Percentiles rank a stretch among this genome's conserved stretches.
These are phyloP conservation scores for Myripristis murdjan DNA, from an alignment of 2,797 vertebrate genomes.

Conservation along the genomic window DNA sequence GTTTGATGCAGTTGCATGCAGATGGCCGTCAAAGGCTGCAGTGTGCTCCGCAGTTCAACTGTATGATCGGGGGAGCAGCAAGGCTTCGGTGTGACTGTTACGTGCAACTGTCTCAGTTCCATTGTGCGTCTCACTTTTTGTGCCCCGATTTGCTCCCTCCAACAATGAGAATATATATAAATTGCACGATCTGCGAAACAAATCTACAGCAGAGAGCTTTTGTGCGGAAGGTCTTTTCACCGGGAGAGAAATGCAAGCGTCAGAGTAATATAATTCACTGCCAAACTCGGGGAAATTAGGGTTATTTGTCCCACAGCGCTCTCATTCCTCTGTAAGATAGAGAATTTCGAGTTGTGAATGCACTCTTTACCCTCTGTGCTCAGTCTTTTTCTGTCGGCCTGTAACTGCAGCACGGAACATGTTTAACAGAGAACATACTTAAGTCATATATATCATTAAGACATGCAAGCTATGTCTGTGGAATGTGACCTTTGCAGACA, in stretches of 20 bases:
- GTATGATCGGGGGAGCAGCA: too few relatives aligned
- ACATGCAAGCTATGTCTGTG: constrained; percentile 53
- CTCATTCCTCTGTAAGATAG: not conserved
- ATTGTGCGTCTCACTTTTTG: not conserved
- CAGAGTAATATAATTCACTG: not conserved
- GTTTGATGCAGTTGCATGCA: constrained; percentile 21
- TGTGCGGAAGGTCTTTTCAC: not conserved
- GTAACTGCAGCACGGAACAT: constrained; percentile 43
- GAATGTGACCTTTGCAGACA: constrained; percentile 70
- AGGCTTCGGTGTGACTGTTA: not conserved
- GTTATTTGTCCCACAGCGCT: not conserved
- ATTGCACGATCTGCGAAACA: not conserved
- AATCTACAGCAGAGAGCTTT: not conserved
- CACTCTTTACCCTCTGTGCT: constrained; percentile 33
- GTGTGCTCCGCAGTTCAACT: not conserved
- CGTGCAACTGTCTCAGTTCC: not conserved
- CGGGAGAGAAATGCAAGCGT: not conserved
- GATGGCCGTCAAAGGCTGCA: not conserved
- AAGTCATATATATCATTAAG: constrained; percentile 58
- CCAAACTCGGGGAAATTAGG: not conserved
- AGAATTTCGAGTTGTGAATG: constrained; percentile 11
- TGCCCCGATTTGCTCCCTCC: not conserved
- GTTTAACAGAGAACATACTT: constrained; percentile 44
- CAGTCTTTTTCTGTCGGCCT: constrained; percentile 21
- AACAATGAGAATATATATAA: not conserved